phyloP scores from a whole-genome alignment of 2,888 invertebrate genomes.

The Coecobrya sp. region DNA sequence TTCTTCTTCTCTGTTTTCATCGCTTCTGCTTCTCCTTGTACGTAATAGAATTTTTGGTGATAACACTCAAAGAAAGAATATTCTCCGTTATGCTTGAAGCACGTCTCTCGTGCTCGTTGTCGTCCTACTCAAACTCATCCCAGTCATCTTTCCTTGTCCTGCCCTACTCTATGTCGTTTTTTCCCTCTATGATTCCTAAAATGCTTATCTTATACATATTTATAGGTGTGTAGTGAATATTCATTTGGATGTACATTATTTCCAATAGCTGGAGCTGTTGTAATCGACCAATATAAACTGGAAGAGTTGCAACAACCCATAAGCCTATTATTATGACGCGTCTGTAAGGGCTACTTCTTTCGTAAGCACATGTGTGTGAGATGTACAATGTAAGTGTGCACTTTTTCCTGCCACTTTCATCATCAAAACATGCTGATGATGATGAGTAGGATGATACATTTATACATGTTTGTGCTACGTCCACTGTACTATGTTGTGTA shows the following conservation, averaged over 20 bases:
- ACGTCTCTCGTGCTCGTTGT: conserved; percentile 50
- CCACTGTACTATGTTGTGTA: background rate
- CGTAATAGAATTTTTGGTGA: conserved; percentile 72
- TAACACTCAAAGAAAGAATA: conserved; percentile 34
- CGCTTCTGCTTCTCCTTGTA: background rate
- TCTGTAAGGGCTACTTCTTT: background rate
- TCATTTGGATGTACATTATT: background rate
- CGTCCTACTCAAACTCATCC: conserved; percentile 50
- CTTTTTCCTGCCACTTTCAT: conserved; percentile 8
- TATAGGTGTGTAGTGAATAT: background rate
- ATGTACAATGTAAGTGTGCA: background rate
- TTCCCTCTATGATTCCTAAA: background rate
- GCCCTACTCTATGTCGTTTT: background rate
- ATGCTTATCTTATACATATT: background rate
- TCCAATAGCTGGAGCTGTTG: background rate
- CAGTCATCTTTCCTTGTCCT: conserved; percentile 45
- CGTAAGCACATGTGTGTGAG: background rate
- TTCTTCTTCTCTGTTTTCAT: background rate
- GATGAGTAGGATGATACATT: background rate
- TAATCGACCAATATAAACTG: background rate
- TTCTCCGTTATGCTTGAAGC: conserved; percentile 59
- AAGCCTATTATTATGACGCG: background rate
- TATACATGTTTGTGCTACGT: background rate
- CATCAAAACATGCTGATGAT: background rate
- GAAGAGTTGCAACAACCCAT: background rate